Evolutionary conservation across 92 coral and sea anemone genomes (phyloP).

Genomic region (Hydrozoanthus gracilis): DNA sequence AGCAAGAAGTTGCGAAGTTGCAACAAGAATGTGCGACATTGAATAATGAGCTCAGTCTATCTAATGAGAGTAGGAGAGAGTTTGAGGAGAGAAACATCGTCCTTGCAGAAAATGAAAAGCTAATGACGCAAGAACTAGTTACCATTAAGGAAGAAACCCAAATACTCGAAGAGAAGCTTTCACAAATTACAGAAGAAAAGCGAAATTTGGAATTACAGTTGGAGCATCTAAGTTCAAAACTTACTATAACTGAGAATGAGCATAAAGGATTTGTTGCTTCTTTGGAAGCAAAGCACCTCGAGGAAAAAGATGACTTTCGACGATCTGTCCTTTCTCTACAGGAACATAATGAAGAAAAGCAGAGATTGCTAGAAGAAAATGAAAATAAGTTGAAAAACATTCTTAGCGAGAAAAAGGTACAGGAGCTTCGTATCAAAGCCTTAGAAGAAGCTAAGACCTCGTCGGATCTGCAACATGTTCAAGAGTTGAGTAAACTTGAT

Average conservation of each 20-base stretch:
- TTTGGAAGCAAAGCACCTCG: too few relatives aligned
- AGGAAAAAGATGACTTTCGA: too few relatives aligned
- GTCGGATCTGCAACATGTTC: not conserved
- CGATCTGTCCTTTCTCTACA: not conserved
- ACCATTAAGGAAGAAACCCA: not conserved
- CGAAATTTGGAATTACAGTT: not conserved
- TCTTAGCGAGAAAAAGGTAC: not conserved
- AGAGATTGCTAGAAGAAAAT: too few relatives aligned
- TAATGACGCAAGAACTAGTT: conserved; percentile 31
- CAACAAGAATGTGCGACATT: not conserved
- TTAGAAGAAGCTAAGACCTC: conserved; percentile 32
- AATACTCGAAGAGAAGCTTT: not conserved
- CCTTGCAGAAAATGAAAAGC: conserved; percentile 39
- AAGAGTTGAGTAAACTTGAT: not conserved
- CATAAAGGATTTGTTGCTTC: too few relatives aligned
- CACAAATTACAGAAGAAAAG: not conserved
- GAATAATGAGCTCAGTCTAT: not conserved
- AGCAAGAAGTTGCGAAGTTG: conserved; percentile 42
- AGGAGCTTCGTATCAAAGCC: conserved; percentile 1
- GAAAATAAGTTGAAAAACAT: not conserved
- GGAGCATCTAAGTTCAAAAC: not conserved
- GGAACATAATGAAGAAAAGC: not conserved
- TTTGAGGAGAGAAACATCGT: conserved; percentile 33
- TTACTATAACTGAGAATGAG: too few relatives aligned
- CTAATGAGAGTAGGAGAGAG: conserved; percentile 4